These are phyloP conservation scores for Malthinus seriepunctatus DNA, from an alignment of 2,888 invertebrate species.

Conservation along the genomic window DNA sequence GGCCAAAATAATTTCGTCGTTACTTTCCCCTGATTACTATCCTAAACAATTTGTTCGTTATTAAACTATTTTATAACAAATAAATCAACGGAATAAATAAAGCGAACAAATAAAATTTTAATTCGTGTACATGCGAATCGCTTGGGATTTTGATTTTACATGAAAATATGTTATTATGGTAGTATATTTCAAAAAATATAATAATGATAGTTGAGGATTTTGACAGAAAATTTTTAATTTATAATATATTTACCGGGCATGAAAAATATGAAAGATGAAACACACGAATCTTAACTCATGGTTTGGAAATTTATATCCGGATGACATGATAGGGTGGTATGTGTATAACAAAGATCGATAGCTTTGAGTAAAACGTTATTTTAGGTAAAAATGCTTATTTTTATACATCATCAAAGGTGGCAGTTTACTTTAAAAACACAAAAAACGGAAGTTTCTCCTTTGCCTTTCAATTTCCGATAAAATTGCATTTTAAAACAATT, in stretches of 20 bases:
- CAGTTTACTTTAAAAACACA: neutral
- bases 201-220: neutral
- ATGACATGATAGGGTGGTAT: slow-evolving; percentile 12
- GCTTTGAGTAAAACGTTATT: neutral
- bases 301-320: slow-evolving; percentile 11
- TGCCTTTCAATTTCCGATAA: neutral
- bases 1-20: neutral
- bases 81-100: too few relatives aligned
- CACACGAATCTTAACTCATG: slow-evolving; percentile 15
- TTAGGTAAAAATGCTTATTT: too few relatives aligned
- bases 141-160: too few relatives aligned
- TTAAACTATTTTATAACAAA: too few relatives aligned
- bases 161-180: too few relatives aligned
- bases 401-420: too few relatives aligned
- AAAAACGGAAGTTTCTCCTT: neutral
- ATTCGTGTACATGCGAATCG: too few relatives aligned
- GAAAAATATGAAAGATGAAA: slow-evolving; percentile 17
- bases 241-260: slow-evolving; percentile 15
- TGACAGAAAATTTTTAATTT: slow-evolving; percentile 13
- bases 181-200: too few relatives aligned
- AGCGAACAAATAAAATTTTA: too few relatives aligned
- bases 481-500: slow-evolving; percentile 2
- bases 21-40: neutral
- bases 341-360: slow-evolving; percentile 13
- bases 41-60: too few relatives aligned